Evolutionary conservation across 1,140 invertebrate species (phyloP).

Genomic region (Drosophila bifasciata): DNA sequence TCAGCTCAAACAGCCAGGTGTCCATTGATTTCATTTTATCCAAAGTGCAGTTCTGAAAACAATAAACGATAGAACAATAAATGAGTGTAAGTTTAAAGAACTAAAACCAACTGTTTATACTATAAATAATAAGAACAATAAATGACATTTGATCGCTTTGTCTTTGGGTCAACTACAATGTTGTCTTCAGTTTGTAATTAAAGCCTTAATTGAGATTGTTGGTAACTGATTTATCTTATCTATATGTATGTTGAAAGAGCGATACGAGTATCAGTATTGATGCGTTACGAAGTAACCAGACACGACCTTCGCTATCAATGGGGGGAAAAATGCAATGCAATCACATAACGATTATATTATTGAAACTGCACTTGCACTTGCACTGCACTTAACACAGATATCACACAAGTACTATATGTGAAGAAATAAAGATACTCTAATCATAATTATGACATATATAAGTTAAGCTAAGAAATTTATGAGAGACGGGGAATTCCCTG

Average conservation of each 20-base stretch:
- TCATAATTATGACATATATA: no score
- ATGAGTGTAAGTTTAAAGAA: not conserved
- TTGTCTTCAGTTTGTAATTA: conserved; percentile 26
- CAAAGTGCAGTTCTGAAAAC: conserved; percentile 68
- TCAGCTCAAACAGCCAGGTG: conserved; percentile 78
- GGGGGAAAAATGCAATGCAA: conserved; percentile 8
- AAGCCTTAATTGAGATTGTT: conserved; percentile 40
- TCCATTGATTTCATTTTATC: conserved; percentile 77
- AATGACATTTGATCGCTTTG: conserved; percentile 41
- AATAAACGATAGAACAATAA: not conserved
- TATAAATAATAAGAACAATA: conserved; percentile 25
- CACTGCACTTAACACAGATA: no score
- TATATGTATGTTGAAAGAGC: not conserved
- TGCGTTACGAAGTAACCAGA: not conserved
- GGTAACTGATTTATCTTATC: conserved; percentile 61
- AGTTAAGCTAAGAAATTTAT: no score
- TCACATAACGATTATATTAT: not conserved
- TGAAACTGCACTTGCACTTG: no score
- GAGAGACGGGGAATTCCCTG: no score
- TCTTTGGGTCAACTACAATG: not conserved
- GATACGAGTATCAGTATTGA: conserved; percentile 11
- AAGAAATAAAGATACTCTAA: no score
- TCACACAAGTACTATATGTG: no score
- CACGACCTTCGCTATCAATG: conserved; percentile 31
- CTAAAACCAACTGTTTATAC: not conserved